A percentile compares a stretch with the other conserved stretches of the same genome.
Evolutionary conservation across 2,113 vertebrate genomes (phyloP).

Genomic region (Thunnus maccoyii): DNA sequence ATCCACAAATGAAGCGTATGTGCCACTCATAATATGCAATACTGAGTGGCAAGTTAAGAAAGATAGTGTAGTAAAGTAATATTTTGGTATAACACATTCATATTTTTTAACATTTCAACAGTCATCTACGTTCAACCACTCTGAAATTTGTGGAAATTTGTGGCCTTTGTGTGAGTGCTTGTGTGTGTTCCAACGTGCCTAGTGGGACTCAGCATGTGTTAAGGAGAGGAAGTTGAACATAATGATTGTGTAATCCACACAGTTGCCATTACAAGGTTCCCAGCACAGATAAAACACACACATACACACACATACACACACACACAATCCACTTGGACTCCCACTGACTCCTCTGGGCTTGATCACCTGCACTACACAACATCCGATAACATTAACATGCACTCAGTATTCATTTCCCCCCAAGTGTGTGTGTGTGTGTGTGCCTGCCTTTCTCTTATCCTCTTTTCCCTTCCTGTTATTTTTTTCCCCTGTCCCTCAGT

Average conservation of each 20-base stretch:
- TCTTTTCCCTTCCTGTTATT: constrained; percentile 28
- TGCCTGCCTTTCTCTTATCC: constrained; percentile 33
- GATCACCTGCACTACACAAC: constrained; percentile 61
- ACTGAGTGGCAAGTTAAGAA: too few species aligned
- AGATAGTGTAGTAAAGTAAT: too few species aligned
- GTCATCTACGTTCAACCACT: not conserved
- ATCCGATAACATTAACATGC: constrained; percentile 65
- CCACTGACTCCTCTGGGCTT: constrained; percentile 48
- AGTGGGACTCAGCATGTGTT: constrained; percentile 30
- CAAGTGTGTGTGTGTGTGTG: not conserved
- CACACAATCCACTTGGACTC: constrained; percentile 29
- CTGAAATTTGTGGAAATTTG: not conserved
- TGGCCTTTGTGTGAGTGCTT: not conserved
- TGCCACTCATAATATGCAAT: not conserved
- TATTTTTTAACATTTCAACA: not conserved
- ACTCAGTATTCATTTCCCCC: constrained; percentile 43
- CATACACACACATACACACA: constrained; percentile 21
- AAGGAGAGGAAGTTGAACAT: constrained; percentile 44
- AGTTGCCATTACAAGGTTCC: constrained; percentile 20
- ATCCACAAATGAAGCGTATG: not conserved
- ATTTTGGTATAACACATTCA: too few species aligned
- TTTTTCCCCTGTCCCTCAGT: constrained; percentile 25
- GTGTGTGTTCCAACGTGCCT: not conserved
- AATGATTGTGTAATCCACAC: constrained; percentile 55
- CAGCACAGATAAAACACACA: constrained; percentile 39